Base-by-base conservation (phyloP, 2,797 vertebrate genomes). In the Holocentrus rufus region DNA sequence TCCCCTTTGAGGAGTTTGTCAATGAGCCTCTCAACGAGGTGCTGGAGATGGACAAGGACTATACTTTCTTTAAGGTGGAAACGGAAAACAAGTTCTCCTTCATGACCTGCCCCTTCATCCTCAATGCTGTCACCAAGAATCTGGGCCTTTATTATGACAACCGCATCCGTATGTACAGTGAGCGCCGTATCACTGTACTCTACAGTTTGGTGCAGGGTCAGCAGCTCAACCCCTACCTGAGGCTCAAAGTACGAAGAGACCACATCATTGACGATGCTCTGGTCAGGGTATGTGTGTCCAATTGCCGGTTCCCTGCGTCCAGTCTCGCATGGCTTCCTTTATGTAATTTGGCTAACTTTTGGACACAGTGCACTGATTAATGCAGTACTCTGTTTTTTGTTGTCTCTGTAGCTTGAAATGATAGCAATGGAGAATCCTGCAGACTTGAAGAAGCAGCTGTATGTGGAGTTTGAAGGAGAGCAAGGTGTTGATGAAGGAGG, bases 401-500 rank as follows among this genome's bases (percentile, higher is more conserved):
- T 76, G 11, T 65, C 2, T 68, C 22, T 71, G 14, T 3, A 99
- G 98, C 92, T 99, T 92, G 98, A 99, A 88, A 99, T 99, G 98
- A 99, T 99, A 65, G 98, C 98, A n/a, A 98, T 98, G 97, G 98
- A 99, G 92, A 99, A 99, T 88, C 98, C 98, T 80, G 97, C 98
- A 81, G 98, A 99, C 95, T 93, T 99, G 92, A 99, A 99, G 93
- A 99, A 99, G 87, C 98, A 99, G 69, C 92, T 99, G 75, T 99
- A 99, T 17, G 98, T 99, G 88, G 98, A 99, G 94, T 99, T 99
- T 91, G 98, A 99, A 94, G 98, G 98, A 67, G 98, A 99, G 85
- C 98, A 99, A 93, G 98, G 98, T 8, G 98, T 99, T 8, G 98
- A 99, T 88, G 98, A 99, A 94, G 98, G 98, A 87, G 98, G 98